phyloP scores from a whole-genome alignment of 2,113 vertebrate species.

The Toxostoma redivivum region DNA sequence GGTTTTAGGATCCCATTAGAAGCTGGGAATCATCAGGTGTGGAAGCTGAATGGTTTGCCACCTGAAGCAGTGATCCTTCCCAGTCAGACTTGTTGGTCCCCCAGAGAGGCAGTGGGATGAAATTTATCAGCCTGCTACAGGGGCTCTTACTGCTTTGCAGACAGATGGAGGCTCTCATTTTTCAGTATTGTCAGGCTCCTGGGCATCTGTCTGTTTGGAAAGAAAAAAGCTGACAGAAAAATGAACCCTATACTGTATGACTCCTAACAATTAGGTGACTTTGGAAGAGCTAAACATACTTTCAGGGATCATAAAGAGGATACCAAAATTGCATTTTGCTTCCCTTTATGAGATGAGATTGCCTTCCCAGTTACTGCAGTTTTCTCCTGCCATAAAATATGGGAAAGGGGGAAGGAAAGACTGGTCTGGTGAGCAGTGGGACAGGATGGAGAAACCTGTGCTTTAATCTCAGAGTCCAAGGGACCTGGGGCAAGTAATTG shows the following conservation, averaged over 20 bases:
- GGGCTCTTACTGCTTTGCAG: not conserved
- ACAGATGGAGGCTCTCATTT: not conserved
- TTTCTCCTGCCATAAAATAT: not conserved
- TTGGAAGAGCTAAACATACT: not conserved
- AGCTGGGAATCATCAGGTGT: not conserved
- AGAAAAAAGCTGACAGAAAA: not conserved
- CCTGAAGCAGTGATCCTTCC: not conserved
- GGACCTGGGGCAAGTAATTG: not conserved
- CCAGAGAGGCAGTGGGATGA: not conserved
- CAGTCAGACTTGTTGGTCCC: not conserved
- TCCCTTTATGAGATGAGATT: not conserved
- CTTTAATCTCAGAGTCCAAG: not conserved
- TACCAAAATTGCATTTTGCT: not conserved
- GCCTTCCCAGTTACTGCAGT: not conserved
- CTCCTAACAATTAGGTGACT: not conserved
- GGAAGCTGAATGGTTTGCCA: not conserved
- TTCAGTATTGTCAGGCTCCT: not conserved
- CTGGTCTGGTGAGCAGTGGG: not conserved
- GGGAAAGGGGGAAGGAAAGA: not conserved
- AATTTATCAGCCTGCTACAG: not conserved
- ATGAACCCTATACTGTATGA: not conserved
- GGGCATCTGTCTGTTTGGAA: not conserved
- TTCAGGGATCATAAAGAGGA: not conserved
- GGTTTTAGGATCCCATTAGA: not conserved
- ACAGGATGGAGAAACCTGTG: not conserved